These are phyloP conservation scores for Indri indri DNA, from an alignment of 2,113 vertebrate genomes.

Conservation along the genomic window DNA sequence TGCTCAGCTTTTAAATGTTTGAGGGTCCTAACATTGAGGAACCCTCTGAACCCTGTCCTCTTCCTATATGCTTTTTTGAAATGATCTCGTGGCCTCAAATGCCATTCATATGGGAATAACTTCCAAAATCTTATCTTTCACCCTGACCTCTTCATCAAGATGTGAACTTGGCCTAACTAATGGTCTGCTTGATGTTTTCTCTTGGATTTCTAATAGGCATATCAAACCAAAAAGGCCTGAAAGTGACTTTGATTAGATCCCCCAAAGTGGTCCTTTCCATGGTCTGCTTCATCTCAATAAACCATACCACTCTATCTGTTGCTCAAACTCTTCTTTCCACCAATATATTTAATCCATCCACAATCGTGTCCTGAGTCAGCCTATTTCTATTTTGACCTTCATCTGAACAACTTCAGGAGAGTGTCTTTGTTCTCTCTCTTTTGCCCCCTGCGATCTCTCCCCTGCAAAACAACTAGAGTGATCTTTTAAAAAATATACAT, in stretches of 20 bases:
- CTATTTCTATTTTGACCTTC: background rate
- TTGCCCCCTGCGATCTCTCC: background rate
- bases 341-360: background rate
- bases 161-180: background rate
- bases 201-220: background rate
- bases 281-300: background rate
- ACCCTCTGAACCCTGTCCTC: background rate
- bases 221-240: background rate
- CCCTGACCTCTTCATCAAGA: background rate
- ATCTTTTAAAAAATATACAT: background rate
- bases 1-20: background rate
- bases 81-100: background rate
- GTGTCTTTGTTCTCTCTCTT: background rate
- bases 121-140: background rate
- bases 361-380: background rate
- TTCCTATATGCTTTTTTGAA: background rate
- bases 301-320: background rate
- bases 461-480: background rate
- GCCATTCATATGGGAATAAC: no score
- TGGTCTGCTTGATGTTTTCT: background rate
- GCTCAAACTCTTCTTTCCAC: background rate
- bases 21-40: background rate
- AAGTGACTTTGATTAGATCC: background rate
- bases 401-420: no score
- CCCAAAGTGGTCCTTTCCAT: background rate